Base-by-base conservation (phyloP, 1,140 invertebrate species). In the Mercenaria mercenaria region DNA sequence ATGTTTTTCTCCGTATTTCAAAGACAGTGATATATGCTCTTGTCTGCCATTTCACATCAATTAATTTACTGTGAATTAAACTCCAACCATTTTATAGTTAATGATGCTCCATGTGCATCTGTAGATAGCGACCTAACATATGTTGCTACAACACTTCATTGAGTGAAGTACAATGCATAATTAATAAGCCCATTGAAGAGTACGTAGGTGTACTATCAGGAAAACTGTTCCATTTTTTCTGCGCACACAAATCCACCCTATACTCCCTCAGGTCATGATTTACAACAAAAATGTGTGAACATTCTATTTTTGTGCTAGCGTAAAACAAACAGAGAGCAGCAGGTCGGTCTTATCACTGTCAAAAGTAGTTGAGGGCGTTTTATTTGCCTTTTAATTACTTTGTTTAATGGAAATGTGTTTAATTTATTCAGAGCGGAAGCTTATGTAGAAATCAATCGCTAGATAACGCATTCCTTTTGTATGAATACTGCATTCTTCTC, bases 331-430 rank as follows among this genome's bases (percentile, higher is more conserved):
- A 47, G 43, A 8, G 15, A 47, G 43, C 43, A 15, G 43, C 4
- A 29, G 26, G 59, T 64, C 59, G 26, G 6, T 4, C 6, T 64
- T 64, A 64, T 64, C 59, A 64, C 26, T 64, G n/a, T 64, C 10
- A 64, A 64, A 64, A 64, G n/a, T 29, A 10, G 59, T 29, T 29
- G 59, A 29, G 59, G 59, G 59, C 59, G 59, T 20, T 64, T 64
- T 64, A 64, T 64, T 64, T 64, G 29, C 59, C 20, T 64, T 64
- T 64, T 64, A 64, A 64, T 64, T n/a, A 64, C 59, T 64, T 64
- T 64, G 59, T 64, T 64, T 64, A 64, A 64, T 64, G 59, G n/a
- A 64, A 64, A n/a, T 26, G 59, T 64, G 26, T 64, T 64, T 64
- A 64, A 64, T 29, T 29, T 64, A 64, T 64, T 56, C n/a, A 20